Conservation (phyloP, 2,888 invertebrate genomes). For the Acutogordius australiensis region DNA sequence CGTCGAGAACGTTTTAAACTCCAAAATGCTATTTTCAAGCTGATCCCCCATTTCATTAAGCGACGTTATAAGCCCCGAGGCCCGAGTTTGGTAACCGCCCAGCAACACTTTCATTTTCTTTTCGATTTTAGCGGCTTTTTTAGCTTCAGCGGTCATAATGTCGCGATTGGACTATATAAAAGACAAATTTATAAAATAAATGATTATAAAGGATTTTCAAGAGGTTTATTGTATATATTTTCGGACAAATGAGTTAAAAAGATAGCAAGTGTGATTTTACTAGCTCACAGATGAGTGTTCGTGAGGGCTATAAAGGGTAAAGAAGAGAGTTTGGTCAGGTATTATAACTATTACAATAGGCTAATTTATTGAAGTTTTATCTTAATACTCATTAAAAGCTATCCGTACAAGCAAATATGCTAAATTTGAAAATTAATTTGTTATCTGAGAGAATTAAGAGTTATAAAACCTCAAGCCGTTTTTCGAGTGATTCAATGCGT, state of each 20-base stretch:
- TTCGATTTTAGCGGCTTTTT: slow-evolving; percentile 80
- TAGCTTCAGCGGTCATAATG: slow-evolving; percentile 87
- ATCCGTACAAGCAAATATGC: too few relatives aligned
- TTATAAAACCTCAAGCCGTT: slow-evolving; percentile 52
- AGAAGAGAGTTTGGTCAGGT: too few relatives aligned
- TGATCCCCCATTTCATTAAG: slow-evolving; percentile 7
- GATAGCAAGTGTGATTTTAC: too few relatives aligned
- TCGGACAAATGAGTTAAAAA: too few relatives aligned
- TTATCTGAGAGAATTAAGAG: too few relatives aligned
- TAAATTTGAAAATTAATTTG: too few relatives aligned
- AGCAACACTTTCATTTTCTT: slow-evolving; percentile 82
- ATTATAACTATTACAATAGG: too few relatives aligned
- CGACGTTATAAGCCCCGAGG: slow-evolving; percentile 40
- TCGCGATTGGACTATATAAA: slow-evolving; percentile 40
- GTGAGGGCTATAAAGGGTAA: too few relatives aligned
- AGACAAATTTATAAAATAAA: slow-evolving; percentile 8
- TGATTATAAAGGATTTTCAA: background rate
- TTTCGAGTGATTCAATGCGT: slow-evolving; percentile 63
- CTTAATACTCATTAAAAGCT: too few relatives aligned
- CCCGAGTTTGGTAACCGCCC: slow-evolving; percentile 52
- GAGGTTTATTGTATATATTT: too few relatives aligned
- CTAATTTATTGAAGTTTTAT: too few relatives aligned
- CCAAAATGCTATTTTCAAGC: background rate
- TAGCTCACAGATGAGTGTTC: too few relatives aligned
- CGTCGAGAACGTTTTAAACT: background rate